Base-by-base conservation (phyloP, 2,888 invertebrate genomes). In the Ommatoiulus sabulosus region DNA sequence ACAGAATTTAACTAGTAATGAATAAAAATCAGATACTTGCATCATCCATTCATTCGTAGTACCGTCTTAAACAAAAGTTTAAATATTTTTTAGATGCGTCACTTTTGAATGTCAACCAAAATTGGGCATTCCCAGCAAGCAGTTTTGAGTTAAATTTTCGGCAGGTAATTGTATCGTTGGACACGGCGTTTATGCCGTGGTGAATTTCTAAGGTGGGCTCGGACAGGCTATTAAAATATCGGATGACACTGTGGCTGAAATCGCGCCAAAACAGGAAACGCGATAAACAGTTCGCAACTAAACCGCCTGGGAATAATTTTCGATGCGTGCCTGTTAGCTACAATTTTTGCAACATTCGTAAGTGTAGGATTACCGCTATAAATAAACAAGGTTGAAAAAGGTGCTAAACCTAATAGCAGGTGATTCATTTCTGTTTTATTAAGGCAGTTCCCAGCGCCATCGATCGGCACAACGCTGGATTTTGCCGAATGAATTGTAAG, bases 261-360 rank as follows among this genome's bases (percentile, higher is more conserved):
- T 12, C 24, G 80, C 80, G 80, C 8, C 80, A 80, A 24, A 80
- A 20, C 20, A 24, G 24, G 80, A 80, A 80, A 80, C 20, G 80
- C 12, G 35, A 20, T 80, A 12, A n/a, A 20, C 80, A 24, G 80
- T 80, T 80, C 35, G 35, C 80, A 80, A 80, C 24, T 24, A 80
- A 80, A 35, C 80, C 80, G 24, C 80, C 80, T 80, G 80, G 80
- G 80, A 80, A 80, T 80, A 80, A 80, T 80, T 80, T 80, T 20
- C 35, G 80, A 80, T 80, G 80, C 80, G 35, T 80, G 80, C 35
- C 35, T 35, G 80, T 80, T 80, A 12, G 80, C 80, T 35, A 3
- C 80, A 35, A 80, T 80, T 35, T 80, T 80, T 80, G 80, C 80
- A 24, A 35, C 80, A 80, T 35, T 20, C 24, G 35, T 24, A 80